Conservation (phyloP, 2,888 invertebrate genomes). For the Cheilosia soror region DNA sequence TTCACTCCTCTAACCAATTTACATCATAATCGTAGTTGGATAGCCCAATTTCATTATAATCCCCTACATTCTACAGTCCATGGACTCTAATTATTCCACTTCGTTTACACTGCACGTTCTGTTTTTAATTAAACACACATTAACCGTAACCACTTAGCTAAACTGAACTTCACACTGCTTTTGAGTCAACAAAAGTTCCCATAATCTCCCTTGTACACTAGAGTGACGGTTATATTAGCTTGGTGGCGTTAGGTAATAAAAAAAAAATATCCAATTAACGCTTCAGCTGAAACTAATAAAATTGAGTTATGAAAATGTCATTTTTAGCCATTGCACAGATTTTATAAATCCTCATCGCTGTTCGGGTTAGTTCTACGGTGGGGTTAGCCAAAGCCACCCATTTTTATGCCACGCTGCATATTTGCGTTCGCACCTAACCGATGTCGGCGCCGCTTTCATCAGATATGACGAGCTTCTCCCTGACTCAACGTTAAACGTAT, state of each 20-base stretch:
- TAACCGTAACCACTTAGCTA: slow-evolving; percentile 22
- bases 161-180: slow-evolving; percentile 30
- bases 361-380: background rate
- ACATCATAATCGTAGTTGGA: background rate
- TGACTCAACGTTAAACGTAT: slow-evolving; percentile 10
- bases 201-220: slow-evolving; percentile 17
- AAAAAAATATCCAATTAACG: slow-evolving; percentile 46
- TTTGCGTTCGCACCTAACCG: slow-evolving; percentile 31
- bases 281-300: slow-evolving; percentile 56
- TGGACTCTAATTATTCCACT: slow-evolving; percentile 15
- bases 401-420: slow-evolving; percentile 14
- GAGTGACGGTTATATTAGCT: slow-evolving; percentile 46
- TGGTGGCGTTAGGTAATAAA: slow-evolving; percentile 12
- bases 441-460: slow-evolving; percentile 17
- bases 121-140: slow-evolving; percentile 15
- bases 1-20: background rate
- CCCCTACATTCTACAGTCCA: background rate
- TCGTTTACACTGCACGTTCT: slow-evolving; percentile 2
- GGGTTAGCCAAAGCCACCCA: background rate
- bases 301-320: slow-evolving; percentile 60
- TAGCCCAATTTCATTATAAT: background rate
- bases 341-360: slow-evolving; percentile 20
- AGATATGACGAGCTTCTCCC: slow-evolving; percentile 28
- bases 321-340: slow-evolving; percentile 44
- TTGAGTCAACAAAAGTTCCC: slow-evolving; percentile 41